Conservation (phyloP, 1,140 invertebrate species). For the Laupala kohalensis region DNA sequence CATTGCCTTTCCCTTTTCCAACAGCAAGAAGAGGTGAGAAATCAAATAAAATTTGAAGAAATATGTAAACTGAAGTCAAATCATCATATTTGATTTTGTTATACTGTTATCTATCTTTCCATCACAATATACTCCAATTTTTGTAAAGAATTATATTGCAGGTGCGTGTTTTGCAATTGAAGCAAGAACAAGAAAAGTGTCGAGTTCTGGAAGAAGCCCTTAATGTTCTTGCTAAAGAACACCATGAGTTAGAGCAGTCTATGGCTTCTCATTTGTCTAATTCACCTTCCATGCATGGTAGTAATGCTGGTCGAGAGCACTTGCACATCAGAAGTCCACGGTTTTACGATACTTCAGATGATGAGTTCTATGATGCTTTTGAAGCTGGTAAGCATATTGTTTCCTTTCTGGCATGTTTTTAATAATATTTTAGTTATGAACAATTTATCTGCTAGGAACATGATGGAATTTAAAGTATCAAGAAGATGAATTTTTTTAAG, state of each 20-base stretch:
- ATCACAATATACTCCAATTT: neutral
- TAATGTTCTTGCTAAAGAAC: conserved; percentile 49
- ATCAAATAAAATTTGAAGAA: neutral
- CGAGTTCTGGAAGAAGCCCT: conserved; percentile 52
- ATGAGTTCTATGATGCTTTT: conserved; percentile 50
- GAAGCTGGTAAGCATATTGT: conserved; percentile 25
- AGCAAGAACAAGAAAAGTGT: conserved; percentile 39
- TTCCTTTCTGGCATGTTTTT: too few relatives aligned
- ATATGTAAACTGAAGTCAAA: too few relatives aligned
- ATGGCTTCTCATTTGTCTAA: conserved; percentile 28
- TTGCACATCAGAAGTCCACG: conserved; percentile 31
- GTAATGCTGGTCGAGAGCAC: conserved; percentile 18
- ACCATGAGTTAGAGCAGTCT: conserved; percentile 52
- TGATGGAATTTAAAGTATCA: too few relatives aligned
- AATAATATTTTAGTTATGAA: too few relatives aligned
- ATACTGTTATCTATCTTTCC: neutral
- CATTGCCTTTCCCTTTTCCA: conserved; percentile 36
- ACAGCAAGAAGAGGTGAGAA: conserved; percentile 37
- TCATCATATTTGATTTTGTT: too few relatives aligned
- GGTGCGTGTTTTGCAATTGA: conserved; percentile 18
- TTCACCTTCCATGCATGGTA: conserved; percentile 17
- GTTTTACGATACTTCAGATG: conserved; percentile 47
- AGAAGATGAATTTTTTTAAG: too few relatives aligned
- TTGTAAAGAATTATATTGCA: neutral
- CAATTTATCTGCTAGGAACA: too few relatives aligned